Evolutionary conservation across 2,113 vertebrate genomes (phyloP).

Genomic region (Oncorhynchus gorbuscha): DNA sequence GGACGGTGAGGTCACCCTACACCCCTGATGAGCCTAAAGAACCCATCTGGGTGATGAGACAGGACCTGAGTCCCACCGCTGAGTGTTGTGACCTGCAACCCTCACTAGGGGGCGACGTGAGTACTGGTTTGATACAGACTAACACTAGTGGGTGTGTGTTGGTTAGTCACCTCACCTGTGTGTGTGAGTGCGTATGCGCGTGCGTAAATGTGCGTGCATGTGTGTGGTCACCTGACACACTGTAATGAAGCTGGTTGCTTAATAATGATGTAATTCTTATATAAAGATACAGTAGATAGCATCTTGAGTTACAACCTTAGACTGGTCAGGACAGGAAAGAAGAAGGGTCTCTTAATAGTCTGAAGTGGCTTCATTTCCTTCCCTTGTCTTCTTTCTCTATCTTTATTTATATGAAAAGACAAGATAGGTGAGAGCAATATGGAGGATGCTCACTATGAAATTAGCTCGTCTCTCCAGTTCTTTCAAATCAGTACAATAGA

Average conservation of each 20-base stretch:
- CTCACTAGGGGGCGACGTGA: slow-evolving; percentile 85
- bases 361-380: not conserved
- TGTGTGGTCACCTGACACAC: not conserved
- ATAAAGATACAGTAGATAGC: not conserved
- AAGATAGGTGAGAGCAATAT: too few species aligned
- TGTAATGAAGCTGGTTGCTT: not conserved
- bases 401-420: too few species aligned
- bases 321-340: not conserved
- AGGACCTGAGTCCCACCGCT: slow-evolving; percentile 91
- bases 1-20: slow-evolving; percentile 94
- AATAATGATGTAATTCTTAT: not conserved
- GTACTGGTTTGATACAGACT: slow-evolving; percentile 59
- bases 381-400: not conserved
- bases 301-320: not conserved
- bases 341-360: not conserved
- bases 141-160: not conserved
- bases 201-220: not conserved
- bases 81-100: slow-evolving; percentile 86
- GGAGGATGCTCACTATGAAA: too few species aligned
- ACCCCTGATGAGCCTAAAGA: slow-evolving; percentile 96
- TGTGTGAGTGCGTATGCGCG: not conserved
- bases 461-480: too few species aligned
- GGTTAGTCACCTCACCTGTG: not conserved
- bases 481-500: too few species aligned
- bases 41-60: slow-evolving; percentile 97